Base-by-base conservation (phyloP, 2,888 invertebrate genomes). In the Noctua janthina region DNA sequence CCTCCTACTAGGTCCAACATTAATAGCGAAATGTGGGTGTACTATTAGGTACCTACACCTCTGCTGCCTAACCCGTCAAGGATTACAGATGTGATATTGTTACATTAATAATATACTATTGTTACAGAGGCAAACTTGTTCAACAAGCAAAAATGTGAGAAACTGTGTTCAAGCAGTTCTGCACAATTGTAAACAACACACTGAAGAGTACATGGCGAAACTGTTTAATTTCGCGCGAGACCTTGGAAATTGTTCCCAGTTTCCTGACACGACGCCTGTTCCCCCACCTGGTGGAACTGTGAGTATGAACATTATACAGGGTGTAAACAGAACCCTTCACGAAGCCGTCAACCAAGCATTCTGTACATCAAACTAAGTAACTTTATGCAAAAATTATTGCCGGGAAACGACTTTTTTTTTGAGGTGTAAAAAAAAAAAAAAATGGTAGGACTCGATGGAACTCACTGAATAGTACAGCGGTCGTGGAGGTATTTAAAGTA, bases 171-270 rank as follows among this genome's bases (percentile, higher is more conserved):
- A 20, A 2, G 8, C 0, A 0, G 0, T 7, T 20, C 15, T 85
- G 13, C 56, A 13, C 13, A 0, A 1, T 11, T 85, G 84, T 62
- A 10, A 20, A 0, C 0, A 0, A 1, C 4, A 62, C 6, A 46
- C 75, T 49, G 15, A 15, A 7, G 3, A 54, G 1, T 85, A 86
- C 29, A 23, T 85, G n/a, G 20, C 29, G 5, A 72, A 74, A 2
- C 49, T 85, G 51, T 85, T 82, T 51, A n/a, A 66, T 7, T 76
- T 66, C 39, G 11, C 67, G 20, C 29, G 29, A 49, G 5, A 54
- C 5, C 20, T 79, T 13, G 79, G 11, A 15, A 2, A 79, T 2
- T 78, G 78, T 35, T 1, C 20, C 11, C 0, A 3, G 5, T 39
- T 49, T 1, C 8, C 49, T 2, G 8, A 7, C 2, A 2, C 13